Evolutionary conservation across 1,140 invertebrate genomes (phyloP).

Genomic region (Drosophila varians): DNA sequence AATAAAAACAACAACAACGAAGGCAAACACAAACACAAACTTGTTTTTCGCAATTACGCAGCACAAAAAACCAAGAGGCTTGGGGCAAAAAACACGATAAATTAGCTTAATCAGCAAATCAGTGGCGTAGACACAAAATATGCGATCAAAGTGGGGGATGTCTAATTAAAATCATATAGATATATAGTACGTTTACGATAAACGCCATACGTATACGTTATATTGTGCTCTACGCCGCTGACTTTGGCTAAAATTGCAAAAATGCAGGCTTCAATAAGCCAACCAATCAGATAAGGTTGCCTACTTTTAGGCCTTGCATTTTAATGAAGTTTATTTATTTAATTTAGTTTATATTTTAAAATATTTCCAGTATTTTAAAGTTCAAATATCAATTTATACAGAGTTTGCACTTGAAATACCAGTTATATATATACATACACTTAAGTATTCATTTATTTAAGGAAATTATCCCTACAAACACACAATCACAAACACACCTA

Average conservation of each 20-base stretch:
- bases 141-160: neutral
- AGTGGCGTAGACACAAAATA: neutral
- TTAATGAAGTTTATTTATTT: constrained; percentile 4
- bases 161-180: neutral
- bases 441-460: neutral
- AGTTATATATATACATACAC: neutral
- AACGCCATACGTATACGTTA: neutral
- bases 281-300: constrained; percentile 11
- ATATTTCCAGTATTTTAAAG: neutral
- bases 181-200: neutral
- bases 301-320: constrained; percentile 51
- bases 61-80: constrained; percentile 11
- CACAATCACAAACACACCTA: neutral
- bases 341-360: neutral
- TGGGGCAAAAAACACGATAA: constrained; percentile 30
- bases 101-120: constrained; percentile 33
- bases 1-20: constrained; percentile 12
- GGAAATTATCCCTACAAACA: neutral
- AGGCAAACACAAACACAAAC: constrained; percentile 14
- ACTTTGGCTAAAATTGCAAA: neutral
- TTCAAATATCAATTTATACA: too few relatives aligned
- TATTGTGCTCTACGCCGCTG: neutral
- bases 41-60: constrained; percentile 44
- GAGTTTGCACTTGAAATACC: too few relatives aligned
- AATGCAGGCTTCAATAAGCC: neutral